Base-by-base conservation (phyloP, 2,797 vertebrate genomes). In the Pagetopsis macropterus region DNA sequence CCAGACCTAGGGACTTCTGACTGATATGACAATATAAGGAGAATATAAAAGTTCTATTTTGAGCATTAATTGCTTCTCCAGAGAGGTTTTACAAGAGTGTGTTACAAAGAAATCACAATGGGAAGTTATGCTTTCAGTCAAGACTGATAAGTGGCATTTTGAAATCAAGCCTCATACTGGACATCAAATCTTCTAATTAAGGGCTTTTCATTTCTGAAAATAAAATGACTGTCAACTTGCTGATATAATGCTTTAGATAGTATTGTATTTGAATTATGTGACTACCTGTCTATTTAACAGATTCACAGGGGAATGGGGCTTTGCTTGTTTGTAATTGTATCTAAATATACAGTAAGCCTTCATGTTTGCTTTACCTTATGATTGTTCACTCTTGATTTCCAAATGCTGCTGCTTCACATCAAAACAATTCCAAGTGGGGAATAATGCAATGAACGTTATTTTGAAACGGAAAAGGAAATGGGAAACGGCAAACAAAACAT, bases 41-140 rank as follows among this genome's bases (percentile, higher is more conserved):
- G 27, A 33, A 52, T 58, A 51, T 57, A 49, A 31, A 23, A 51
- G 12, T 44, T 82, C 56, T 82, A 75, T 79, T 75, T 85, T 67
- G 8, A 65, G 56, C 49, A 64, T 56, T 71, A 73, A 77, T 79
- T 79, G 67, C 67, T 73, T 65, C 57, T 76, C 79, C 43, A 16
- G 64, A 64, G 70, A 72, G 63, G 33, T 41, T 59, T 75, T 67
- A 74, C 9, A 55, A 61, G 33, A 33, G 60, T 45, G 49, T 56
- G 63, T 59, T 31, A 60, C 51, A 60, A 50, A 65, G 56, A 55
- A 58, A 70, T n/a, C 41, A 49, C 23, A 71, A 52, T 48, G 51
- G 12, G 11, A 27, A 55, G 16, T 45, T 37, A 3, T 31, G 5
- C 55, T 65, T 71, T 70, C 17, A 58, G 72, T 56, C n/a, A 45